Evolutionary conservation across 2,113 vertebrate species (phyloP).

Genomic region (Solea senegalensis): DNA sequence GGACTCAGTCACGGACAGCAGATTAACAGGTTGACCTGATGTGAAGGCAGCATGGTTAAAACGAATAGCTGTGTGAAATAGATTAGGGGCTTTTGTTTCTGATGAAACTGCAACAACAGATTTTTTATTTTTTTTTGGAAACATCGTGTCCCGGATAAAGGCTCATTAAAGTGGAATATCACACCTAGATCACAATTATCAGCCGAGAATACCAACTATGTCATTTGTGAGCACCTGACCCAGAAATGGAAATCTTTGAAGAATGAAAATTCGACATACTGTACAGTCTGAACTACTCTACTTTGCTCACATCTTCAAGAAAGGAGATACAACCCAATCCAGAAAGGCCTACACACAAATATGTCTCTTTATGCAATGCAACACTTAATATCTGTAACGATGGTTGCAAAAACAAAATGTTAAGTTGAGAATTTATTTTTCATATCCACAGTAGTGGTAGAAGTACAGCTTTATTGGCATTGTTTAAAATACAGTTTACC

Average conservation of each 20-base stretch:
- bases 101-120: constrained; percentile 13
- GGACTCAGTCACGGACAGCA: constrained; percentile 49
- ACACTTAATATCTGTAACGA: not conserved
- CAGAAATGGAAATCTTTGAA: not conserved
- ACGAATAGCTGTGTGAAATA: constrained; percentile 48
- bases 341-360: not conserved
- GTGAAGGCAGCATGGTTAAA: constrained; percentile 39
- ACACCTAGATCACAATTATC: not conserved
- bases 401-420: not conserved
- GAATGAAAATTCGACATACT: not conserved
- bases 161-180: not conserved
- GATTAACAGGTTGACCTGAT: constrained; percentile 76
- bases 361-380: not conserved
- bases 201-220: not conserved
- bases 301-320: no score
- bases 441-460: not conserved
- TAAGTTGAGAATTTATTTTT: not conserved
- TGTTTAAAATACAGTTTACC: no score
- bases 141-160: not conserved
- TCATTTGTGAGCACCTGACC: not conserved
- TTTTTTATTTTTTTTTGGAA: not conserved
- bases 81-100: constrained; percentile 43
- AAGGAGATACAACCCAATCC: no score
- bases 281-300: no score
- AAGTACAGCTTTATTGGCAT: no score